Base-by-base conservation (phyloP, 2,888 invertebrate species). In the Osmoderma eremita region DNA sequence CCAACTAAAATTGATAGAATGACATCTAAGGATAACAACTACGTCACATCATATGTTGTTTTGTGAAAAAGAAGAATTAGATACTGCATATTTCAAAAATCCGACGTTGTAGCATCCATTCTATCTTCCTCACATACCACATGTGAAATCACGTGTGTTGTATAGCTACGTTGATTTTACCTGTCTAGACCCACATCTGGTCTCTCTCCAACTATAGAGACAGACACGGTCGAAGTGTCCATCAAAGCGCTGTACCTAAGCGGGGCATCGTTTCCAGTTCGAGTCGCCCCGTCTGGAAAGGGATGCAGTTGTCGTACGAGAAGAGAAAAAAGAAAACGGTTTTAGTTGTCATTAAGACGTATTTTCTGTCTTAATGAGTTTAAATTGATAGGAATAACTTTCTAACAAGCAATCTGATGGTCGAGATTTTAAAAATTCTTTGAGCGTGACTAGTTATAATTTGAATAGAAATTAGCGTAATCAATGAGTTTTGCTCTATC, bases 71-170 rank as follows among this genome's bases (percentile, higher is more conserved):
- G n/a, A n/a, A n/a, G n/a, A n/a, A n/a, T n/a, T n/a, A n/a, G n/a
- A n/a, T n/a, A n/a, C n/a, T n/a, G n/a, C n/a, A n/a, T n/a, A n/a
- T n/a, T n/a, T n/a, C n/a, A n/a, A n/a, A n/a, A n/a, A 10, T 30
- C 30, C 30, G 10, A 30, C 6, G 6, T 1, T 48, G 20, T 20
- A 20, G 18, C 17, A 48, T 48, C 20, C 8, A 12, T 18, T 42
- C 22, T 54, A n/a, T 54, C 67, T 63, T 58, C 48, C 64, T 63
- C 20, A 70, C 70, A 72, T 72, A 70, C 72, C 72, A 68, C 72
- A 70, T 72, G 72, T 72, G 70, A 69, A 72, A 70, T 69, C 72
- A 69, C 70, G 72, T 72, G 72, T 56, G 41, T 42, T 56, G 41
- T 42, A 56, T 56, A 56, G 56, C 41, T 70, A 69, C 68, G 70